Evolutionary conservation across 2,113 vertebrate species (phyloP).

Genomic region (Neotoma lepida): DNA sequence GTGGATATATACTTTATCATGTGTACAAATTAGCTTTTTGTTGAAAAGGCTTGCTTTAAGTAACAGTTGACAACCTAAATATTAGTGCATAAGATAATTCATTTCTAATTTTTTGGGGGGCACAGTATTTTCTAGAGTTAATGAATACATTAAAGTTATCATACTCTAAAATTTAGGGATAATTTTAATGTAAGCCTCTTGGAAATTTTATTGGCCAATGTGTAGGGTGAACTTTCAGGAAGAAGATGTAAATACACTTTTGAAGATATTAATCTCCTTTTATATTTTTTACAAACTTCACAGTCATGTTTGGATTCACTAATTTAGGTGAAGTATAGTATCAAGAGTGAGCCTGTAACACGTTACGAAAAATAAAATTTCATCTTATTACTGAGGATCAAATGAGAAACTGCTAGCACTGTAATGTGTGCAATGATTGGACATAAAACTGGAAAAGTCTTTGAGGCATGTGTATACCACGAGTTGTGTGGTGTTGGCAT

Average conservation of each 20-base stretch:
- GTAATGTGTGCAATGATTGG: not conserved
- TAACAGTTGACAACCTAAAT: constrained; percentile 2
- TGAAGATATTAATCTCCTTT: not conserved
- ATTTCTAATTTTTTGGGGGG: not conserved
- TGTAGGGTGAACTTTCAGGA: not conserved
- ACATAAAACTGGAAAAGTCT: not conserved
- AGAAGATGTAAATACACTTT: not conserved
- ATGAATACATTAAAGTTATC: not conserved
- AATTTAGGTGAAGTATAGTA: not conserved
- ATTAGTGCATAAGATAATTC: not conserved
- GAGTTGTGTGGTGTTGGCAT: constrained; percentile 22
- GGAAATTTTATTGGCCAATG: constrained; percentile 22
- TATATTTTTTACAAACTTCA: not conserved
- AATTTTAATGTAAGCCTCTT: not conserved
- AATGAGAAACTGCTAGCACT: not conserved
- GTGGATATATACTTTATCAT: not conserved
- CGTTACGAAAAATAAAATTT: not conserved
- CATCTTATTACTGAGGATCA: not conserved
- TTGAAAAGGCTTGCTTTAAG: not conserved
- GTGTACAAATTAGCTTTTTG: constrained; percentile 1
- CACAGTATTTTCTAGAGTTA: constrained; percentile 14
- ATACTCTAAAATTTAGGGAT: not conserved
- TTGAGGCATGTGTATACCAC: not conserved
- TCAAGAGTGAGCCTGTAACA: not conserved
- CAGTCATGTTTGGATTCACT: not conserved